Base-by-base conservation (phyloP, 35 echinoderm and acorn worm genomes). In the Amphiura filiformis region DNA sequence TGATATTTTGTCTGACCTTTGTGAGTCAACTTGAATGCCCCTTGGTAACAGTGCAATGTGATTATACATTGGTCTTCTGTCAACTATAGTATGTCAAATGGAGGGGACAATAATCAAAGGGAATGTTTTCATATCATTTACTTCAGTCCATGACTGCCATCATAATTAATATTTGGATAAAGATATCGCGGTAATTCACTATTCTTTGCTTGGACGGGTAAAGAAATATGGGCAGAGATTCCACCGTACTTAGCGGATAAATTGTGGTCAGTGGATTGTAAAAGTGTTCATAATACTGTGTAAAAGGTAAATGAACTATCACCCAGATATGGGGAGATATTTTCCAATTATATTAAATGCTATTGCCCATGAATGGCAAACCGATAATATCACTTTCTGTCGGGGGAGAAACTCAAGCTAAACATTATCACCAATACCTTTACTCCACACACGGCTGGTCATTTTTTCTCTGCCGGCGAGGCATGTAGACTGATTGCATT, bases 281-380 rank as follows among this genome's bases (percentile, higher is more conserved):
- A 70, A 70, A 70, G 61, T 70, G 61, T 70, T 70, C 4, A 70
- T 70, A 70, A 70, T 70, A 70, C 61, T 23, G 26, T 70, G 28
- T 70, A 30, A 70, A 70, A 70, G 9, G 61, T 70, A 70, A 70
- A 70, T 70, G 61, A 70, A 70, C 61, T 70, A 70, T 70, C 26
- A n/a, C 61, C 61, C 26, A 70, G 61, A 70, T 70, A 26, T 70
- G 26, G n/a, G n/a, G 26, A 70, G 61, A 70, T 70, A 70, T 70
- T n/a, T 70, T 70, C 61, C 61, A 70, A 70, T 70, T n/a, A 70
- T 70, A 70, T 70, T 70, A 70, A 70, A 70, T 70, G 61, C 61
- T 70, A 70, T 70, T 2, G 61, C 61, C 44, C 17, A 26, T 70
- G 61, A 70, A 70, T 70, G 26, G 61, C 28, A 70, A 70, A 70